These are phyloP conservation scores for Microctonus brassicae DNA, from an alignment of 2,888 invertebrate species.

Conservation along the genomic window DNA sequence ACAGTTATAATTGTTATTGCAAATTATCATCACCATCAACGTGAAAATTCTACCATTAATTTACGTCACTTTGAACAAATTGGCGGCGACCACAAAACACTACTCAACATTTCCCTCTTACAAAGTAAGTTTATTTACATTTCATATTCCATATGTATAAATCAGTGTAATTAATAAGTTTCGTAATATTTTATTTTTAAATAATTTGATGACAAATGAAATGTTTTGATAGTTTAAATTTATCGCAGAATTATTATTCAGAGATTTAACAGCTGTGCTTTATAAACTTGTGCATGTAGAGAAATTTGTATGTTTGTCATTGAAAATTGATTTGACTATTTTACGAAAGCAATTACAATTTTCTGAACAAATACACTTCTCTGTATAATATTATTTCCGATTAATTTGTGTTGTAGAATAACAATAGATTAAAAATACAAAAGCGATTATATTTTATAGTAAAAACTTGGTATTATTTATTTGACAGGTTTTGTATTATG, in stretches of 20 bases:
- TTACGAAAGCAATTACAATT: slow-evolving; percentile 45
- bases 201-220: too few species aligned
- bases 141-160: not conserved
- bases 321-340: slow-evolving; percentile 45
- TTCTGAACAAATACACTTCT: slow-evolving; percentile 34
- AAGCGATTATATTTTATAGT: not conserved
- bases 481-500: too few species aligned
- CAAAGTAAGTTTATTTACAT: slow-evolving; percentile 51
- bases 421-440: not conserved
- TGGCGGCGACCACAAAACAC: slow-evolving; percentile 48
- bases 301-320: not conserved
- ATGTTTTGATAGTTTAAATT: too few species aligned
- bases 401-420: too few species aligned
- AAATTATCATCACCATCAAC: slow-evolving; percentile 59
- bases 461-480: too few species aligned
- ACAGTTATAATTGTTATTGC: slow-evolving; percentile 63
- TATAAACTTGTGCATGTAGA: slow-evolving; percentile 36
- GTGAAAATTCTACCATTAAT: slow-evolving; percentile 51
- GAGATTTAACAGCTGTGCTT: slow-evolving; percentile 33
- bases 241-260: too few species aligned
- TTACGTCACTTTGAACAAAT: slow-evolving; percentile 40
- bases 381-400: not conserved
- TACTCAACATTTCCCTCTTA: slow-evolving; percentile 50
- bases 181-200: too few species aligned
- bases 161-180: too few species aligned